phyloP scores from a whole-genome alignment of 2,888 invertebrate species.

The Polydrusus tereticollis region DNA sequence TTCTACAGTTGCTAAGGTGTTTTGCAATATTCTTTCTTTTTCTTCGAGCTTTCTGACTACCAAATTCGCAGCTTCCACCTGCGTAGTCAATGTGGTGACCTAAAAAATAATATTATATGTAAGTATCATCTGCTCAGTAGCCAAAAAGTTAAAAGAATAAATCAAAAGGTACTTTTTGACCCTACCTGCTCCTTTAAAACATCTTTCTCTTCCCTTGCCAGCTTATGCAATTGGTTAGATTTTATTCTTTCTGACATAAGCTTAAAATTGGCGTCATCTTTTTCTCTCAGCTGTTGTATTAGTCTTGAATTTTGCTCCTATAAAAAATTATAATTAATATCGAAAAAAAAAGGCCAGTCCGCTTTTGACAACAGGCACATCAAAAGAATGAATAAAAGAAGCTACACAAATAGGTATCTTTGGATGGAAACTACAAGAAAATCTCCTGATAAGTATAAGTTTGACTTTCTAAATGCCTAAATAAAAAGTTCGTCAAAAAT shows the following conservation, averaged over 20 bases:
- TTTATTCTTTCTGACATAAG: conserved; percentile 98
- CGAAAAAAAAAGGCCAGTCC: no score
- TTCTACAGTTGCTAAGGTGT: conserved; percentile 92
- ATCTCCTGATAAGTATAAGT: no score
- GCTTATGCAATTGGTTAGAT: conserved; percentile 94
- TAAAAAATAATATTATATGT: conserved; percentile 25
- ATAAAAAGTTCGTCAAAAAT: no score
- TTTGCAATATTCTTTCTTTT: conserved; percentile 93
- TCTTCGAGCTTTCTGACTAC: conserved; percentile 96
- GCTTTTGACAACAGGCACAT: no score
- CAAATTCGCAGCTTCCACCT: conserved; percentile 93
- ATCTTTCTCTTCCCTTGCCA: conserved; percentile 95
- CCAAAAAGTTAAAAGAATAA: no score
- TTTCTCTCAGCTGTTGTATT: conserved; percentile 94
- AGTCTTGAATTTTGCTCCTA: conserved; percentile 93
- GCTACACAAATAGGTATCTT: no score
- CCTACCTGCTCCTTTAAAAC: conserved; percentile 88
- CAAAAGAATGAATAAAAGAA: no score
- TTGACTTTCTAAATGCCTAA: no score
- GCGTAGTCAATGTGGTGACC: conserved; percentile 63
- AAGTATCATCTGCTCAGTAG: no score
- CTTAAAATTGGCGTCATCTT: conserved; percentile 98
- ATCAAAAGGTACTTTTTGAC: background rate
- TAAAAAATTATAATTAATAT: conserved; percentile 12
- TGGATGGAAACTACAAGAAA: no score